These are phyloP conservation scores for Spinus olivaceus DNA, from an alignment of 2,797 vertebrate species.

Conservation along the genomic window DNA sequence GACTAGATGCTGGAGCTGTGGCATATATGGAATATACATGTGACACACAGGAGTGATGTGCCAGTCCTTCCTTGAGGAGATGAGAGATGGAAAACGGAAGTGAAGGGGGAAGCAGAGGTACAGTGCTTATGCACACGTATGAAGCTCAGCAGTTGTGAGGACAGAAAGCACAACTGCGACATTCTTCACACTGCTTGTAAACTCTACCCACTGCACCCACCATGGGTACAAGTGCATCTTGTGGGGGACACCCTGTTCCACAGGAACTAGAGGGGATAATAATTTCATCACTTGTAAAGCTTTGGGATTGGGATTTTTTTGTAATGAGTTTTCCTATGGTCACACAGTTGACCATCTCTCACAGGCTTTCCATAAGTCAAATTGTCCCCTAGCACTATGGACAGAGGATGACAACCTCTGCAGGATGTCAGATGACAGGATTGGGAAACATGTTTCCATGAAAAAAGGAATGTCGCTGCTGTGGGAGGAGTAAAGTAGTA, in stretches of 20 bases:
- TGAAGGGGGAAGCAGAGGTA: not conserved
- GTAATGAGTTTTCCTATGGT: not conserved
- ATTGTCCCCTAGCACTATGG: not conserved
- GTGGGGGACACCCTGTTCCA: not conserved
- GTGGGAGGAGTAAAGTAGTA: not conserved
- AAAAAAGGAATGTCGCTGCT: not conserved
- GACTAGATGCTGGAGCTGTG: not conserved
- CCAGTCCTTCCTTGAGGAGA: not conserved
- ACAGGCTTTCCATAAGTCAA: not conserved
- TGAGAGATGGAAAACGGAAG: not conserved
- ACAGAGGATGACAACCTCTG: not conserved
- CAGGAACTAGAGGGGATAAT: not conserved
- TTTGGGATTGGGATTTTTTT: not conserved
- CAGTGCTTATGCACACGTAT: fast-evolving
- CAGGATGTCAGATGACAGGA: not conserved
- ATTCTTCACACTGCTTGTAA: not conserved
- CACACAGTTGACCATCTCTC: not conserved
- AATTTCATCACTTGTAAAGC: not conserved
- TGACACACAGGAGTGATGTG: not conserved
- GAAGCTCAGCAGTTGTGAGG: not conserved
- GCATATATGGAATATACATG: not conserved
- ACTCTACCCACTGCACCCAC: not conserved
- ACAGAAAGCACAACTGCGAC: not conserved
- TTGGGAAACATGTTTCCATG: fast-evolving
- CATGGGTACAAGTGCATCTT: not conserved